These are phyloP conservation scores for Butastur rufipennis DNA, from an alignment of 2,113 vertebrate species.

Conservation along the genomic window DNA sequence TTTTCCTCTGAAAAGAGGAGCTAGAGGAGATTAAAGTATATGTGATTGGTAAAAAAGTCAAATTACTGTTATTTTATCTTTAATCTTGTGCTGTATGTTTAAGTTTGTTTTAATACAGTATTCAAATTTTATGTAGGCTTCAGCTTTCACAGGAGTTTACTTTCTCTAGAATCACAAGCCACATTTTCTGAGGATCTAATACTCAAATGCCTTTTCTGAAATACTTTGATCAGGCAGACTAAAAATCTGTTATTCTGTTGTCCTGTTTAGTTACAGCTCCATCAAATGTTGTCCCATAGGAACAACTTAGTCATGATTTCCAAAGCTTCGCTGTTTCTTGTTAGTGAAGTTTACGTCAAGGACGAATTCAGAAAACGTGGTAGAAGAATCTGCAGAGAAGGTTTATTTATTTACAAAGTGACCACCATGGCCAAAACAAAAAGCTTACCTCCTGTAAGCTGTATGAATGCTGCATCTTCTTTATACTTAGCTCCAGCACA, in stretches of 20 bases:
- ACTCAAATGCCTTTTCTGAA: background rate
- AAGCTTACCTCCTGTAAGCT: slow-evolving; percentile 67
- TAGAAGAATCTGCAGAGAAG: background rate
- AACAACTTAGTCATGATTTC: background rate
- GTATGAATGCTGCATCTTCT: slow-evolving; percentile 56
- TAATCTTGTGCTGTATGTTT: background rate
- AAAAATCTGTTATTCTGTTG: background rate
- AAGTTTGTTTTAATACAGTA: background rate
- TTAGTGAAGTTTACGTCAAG: background rate
- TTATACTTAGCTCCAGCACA: slow-evolving; percentile 49
- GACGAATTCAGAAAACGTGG: background rate
- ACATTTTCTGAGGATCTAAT: background rate
- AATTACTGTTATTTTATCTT: slow-evolving; percentile 32
- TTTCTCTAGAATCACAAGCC: background rate
- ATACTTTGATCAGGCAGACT: background rate
- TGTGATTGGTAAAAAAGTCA: background rate
- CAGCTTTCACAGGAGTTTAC: background rate
- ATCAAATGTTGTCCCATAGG: background rate
- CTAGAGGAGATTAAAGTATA: slow-evolving; percentile 8
- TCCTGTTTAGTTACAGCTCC: background rate
- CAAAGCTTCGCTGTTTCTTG: background rate
- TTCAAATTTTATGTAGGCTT: background rate
- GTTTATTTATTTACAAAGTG: background rate
- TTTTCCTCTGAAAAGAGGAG: slow-evolving; percentile 12
- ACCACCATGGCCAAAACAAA: background rate